Evolutionary conservation across 64 coral and sea anemone genomes (phyloP), one percentile per base, ranked within the genome.

Genomic region (Actinia tenebrosa): DNA sequence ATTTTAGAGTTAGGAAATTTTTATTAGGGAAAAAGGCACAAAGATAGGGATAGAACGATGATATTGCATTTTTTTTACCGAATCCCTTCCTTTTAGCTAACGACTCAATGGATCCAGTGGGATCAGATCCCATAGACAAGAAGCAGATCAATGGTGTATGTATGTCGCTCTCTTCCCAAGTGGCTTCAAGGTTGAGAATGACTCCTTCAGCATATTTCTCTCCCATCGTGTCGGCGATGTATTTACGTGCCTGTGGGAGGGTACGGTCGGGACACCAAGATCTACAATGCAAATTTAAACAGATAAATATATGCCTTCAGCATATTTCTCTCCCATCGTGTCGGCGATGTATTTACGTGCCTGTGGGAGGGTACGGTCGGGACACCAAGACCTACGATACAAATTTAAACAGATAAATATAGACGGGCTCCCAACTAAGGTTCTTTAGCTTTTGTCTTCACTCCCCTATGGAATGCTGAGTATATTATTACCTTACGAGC

Each of bases 201-300:
- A 99, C 96, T 26, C 96, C 96, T 56, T 99, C 96, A 18, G 96
- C 96, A 64, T 95, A 99, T 84, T 16, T 88, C 80, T 94, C 93
- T 84, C 96, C 96, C 55, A 99, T 94, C 60, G 90, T 91, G 46
- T 99, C 90, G 13, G 96, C 86, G 64, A 99, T 99, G 68, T 99
- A 99, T 44, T 99, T 92, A 75, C 96, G 93, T 11, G 96, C 96
- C 68, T 99, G 96, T 37, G 93, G 93, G 13, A 99, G 90, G 25
- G 96, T 99, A 80, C 96, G 96, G 75, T 99, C 96, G 60, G 96
- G 96, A 56, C 96, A 99, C 96, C 96, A 99, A 46, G 96, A 99
- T 68, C 96, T 99, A 80, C 1, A 60, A 15, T 16, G 18, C 16
- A 66, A 19, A n/a, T 9, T 37, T 37, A 54, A 5, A 55, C 23